Evolutionary conservation across 2,888 invertebrate species (phyloP).

Genomic region (Sinohyriopsis cumingii): DNA sequence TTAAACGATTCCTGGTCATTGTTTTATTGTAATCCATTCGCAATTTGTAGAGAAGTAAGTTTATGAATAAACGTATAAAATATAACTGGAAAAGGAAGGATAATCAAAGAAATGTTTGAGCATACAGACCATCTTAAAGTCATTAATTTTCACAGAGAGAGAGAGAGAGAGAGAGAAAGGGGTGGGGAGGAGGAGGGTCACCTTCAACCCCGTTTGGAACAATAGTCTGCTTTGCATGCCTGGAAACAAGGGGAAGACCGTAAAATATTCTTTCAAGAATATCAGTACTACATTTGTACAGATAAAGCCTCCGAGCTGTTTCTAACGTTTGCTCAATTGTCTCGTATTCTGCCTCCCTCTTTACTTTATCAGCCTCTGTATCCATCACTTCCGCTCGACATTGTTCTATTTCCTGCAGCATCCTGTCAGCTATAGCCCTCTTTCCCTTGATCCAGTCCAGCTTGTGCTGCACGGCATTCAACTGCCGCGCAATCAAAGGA

Average conservation of each 20-base stretch:
- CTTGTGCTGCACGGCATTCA: slow-evolving; percentile 47
- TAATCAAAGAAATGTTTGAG: too few relatives aligned
- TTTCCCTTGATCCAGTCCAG: slow-evolving; percentile 57
- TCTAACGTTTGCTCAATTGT: slow-evolving; percentile 49
- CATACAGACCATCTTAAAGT: too few relatives aligned
- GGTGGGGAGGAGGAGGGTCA: slow-evolving; percentile 1
- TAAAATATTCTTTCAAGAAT: slow-evolving; percentile 62
- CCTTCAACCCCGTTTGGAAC: slow-evolving; percentile 34
- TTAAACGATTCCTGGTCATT: too few relatives aligned
- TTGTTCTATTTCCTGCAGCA: slow-evolving; percentile 36
- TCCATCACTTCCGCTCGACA: slow-evolving; percentile 33
- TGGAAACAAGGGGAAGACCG: slow-evolving; percentile 53
- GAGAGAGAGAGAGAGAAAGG: too few relatives aligned
- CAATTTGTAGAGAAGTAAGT: too few relatives aligned
- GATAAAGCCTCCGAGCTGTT: slow-evolving; percentile 50
- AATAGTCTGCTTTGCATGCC: slow-evolving; percentile 33
- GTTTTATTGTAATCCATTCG: too few relatives aligned
- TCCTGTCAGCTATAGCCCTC: slow-evolving; percentile 42
- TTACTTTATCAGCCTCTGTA: slow-evolving; percentile 31
- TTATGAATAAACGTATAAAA: neutral
- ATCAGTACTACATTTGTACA: slow-evolving; percentile 61
- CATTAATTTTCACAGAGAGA: too few relatives aligned
- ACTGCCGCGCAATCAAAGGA: slow-evolving; percentile 51
- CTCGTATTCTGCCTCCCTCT: slow-evolving; percentile 44
- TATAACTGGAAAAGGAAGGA: neutral